Base-by-base conservation (phyloP, 2,888 invertebrate genomes). In the Allygus modestus region DNA sequence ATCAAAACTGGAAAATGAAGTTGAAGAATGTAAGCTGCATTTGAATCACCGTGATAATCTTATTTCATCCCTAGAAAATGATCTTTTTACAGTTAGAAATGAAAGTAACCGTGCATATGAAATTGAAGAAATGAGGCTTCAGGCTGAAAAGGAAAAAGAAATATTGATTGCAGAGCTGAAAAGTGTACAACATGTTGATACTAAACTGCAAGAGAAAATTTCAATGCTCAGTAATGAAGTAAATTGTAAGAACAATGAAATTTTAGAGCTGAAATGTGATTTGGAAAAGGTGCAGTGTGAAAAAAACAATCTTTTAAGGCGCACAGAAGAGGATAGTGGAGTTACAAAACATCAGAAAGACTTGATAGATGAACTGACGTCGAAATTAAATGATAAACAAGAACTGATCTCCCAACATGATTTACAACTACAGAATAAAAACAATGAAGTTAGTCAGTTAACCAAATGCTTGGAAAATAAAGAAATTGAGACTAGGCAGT, bases 121-220 rank as follows among this genome's bases (percentile, higher is more conserved):
- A 79, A 7, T 79, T 31, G 17, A 28, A 79, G 37, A 79, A 58
- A n/a, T 33, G 9, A 79, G 58, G 28, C 15, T 17, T 7, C 5
- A 11, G 4, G 51, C 41, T 43, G 46, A 77, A 46, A 77, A 51
- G n/a, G 77, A 77, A 46, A 77, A 51, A 77, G 77, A 43, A 28
- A 1, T 28, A 41, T 28, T 77, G 28, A n/a, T 77, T 4, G 20
- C 11, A 7, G 77, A 77, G 26, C 15, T 73, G 1, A 73, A 73
- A 5, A 33, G 11, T 23, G 23, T n/a, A 11, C 17, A 20, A 41
- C 0, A 20, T 28, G 15, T 17, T 65, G 20, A 31, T 2, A 28
- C 79, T 31, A 20, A 79, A 5, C 37, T 79, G 20, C 37, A 58
- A 20, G 79, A 79, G 17, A 79, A 54, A 31, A 33, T 79, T n/a